Base-by-base conservation (phyloP, 2,888 invertebrate genomes). In the Cheilosia pagana region DNA sequence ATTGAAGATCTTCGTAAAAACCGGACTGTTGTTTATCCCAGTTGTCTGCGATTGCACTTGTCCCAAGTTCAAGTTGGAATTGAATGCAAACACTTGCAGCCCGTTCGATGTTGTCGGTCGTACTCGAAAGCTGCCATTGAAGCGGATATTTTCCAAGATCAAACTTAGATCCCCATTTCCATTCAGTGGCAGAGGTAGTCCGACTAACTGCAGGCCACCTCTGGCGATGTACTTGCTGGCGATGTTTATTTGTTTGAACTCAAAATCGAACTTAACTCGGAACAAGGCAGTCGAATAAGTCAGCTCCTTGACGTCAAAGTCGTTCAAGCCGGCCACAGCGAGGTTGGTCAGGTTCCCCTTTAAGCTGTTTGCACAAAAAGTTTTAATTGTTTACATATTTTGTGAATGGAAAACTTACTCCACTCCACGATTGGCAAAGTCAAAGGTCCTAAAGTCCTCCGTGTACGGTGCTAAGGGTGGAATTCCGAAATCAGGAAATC, bases 381-480 rank as follows among this genome's bases (percentile, higher is more conserved):
- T 62, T n/a, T n/a, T n/a, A n/a, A n/a, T n/a, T 3, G 21, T 16
- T 2, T 50, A 31, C 25, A 41, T 53, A 35, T 0, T 45, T 16
- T 12, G 28, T 21, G 7, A 12, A 12, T n/a, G 2, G 1, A 7
- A n/a, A 23, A 81, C 81, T 88, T 81, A 90, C 90, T 88, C 79
- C 12, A 87, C 43, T n/a, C 67, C 81, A 1, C 65, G 71, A 0
- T 87, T 71, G 0, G 65, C 68, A 0, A 86, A 45, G 8, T 87
- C 75, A 0, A 89, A 75, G 19, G 88, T 68, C 3, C 75, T 78
- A 25, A 87, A 89, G 21, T 87, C 75, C n/a, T 87, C 21, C 14
- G 87, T 72, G 28, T 88, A 89, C 1, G 91, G 91, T 1, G 89
- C 90, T 63, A 91, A 50, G 5, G 90, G 78, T 1, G 91, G 91